These are phyloP conservation scores for Pyrochroa serraticornis DNA, from an alignment of 2,888 invertebrate genomes.

Conservation along the genomic window DNA sequence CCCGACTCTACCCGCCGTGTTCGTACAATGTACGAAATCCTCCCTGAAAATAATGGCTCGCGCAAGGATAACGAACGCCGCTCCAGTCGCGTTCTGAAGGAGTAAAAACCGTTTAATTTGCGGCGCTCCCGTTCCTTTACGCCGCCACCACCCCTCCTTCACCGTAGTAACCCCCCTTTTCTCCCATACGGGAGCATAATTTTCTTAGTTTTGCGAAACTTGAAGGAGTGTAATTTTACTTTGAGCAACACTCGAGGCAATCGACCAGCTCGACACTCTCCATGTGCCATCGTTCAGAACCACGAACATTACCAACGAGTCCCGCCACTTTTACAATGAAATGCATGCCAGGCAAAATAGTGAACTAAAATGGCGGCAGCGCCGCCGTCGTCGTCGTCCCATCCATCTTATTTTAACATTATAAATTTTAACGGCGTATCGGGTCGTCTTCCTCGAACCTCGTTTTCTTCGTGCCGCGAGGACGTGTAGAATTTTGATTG, in stretches of 20 bases:
- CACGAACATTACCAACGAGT: constrained; percentile 17
- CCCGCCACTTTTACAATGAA: constrained; percentile 50
- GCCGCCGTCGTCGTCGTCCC: too few relatives aligned
- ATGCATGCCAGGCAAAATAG: constrained; percentile 54
- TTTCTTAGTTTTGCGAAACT: constrained; percentile 57
- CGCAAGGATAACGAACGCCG: too few relatives aligned
- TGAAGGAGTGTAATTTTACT: constrained; percentile 57
- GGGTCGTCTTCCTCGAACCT: constrained; percentile 22
- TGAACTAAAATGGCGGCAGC: constrained; percentile 55
- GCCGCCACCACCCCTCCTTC: constrained; percentile 24
- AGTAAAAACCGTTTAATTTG: constrained; percentile 27
- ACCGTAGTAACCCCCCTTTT: too few relatives aligned
- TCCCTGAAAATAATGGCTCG: neutral
- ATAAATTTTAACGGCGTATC: constrained; percentile 43
- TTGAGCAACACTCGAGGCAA: constrained; percentile 51
- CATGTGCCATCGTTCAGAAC: constrained; percentile 24
- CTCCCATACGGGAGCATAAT: constrained; percentile 48
- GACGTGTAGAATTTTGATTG: constrained; percentile 22
- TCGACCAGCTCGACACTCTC: constrained; percentile 39
- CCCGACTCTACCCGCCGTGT: neutral
- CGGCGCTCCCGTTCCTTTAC: constrained; percentile 4
- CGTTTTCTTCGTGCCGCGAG: constrained; percentile 24
- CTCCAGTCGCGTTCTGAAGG: neutral
- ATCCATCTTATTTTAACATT: constrained; percentile 56
- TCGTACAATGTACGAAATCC: neutral